Base-by-base conservation (phyloP, 2,113 vertebrate genomes). In the Rhinoptilus africanus region DNA sequence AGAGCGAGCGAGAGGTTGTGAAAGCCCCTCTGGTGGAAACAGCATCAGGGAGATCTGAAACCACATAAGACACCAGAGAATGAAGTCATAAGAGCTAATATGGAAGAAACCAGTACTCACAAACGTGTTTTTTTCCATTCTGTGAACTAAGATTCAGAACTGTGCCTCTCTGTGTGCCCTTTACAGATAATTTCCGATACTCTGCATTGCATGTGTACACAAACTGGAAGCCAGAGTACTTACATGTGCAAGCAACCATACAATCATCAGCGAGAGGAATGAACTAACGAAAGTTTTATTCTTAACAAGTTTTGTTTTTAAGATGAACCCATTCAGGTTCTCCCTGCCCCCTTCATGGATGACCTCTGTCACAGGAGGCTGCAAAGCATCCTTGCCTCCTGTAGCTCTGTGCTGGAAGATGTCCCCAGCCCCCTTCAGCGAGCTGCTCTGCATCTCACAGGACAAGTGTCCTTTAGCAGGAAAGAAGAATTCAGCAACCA, bases 21-120 rank as follows among this genome's bases (percentile, higher is more conserved):
- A 75, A 60, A 93, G 75, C 45, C 82, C 63, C 85, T 90, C 63
- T 3, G 4, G 83, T 91, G 91, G 78, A 92, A 96, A 91, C 3
- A 57, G 47, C 68, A 47, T 35, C 79, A 85, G 76, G 27, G 71
- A 91, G 79, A 59, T 62, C 67, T 80, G 72, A 88, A 94, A 95
- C 85, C 91, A 93, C 94, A 68, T 74, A 10, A 93, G 74, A 90
- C 57, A 88, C 14, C 45, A 53, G 34, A 53, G 57, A 73, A 90
- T 3, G 5, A 60, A 66, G 41, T 10, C 0, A 1, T 41, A 54
- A 62, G 28, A 87, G 51, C 41, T 45, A 45, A 56, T 18, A 8
- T 15, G 35, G 75, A 92, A 83, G 76, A 93, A 95, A 90, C 37
- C 63, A 63, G 72, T n/a, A 50, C 67, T 43, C 12, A 19, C 5